These are phyloP conservation scores for Enteromius fasciolatus DNA, from an alignment of 2,797 vertebrate species.

Conservation along the genomic window DNA sequence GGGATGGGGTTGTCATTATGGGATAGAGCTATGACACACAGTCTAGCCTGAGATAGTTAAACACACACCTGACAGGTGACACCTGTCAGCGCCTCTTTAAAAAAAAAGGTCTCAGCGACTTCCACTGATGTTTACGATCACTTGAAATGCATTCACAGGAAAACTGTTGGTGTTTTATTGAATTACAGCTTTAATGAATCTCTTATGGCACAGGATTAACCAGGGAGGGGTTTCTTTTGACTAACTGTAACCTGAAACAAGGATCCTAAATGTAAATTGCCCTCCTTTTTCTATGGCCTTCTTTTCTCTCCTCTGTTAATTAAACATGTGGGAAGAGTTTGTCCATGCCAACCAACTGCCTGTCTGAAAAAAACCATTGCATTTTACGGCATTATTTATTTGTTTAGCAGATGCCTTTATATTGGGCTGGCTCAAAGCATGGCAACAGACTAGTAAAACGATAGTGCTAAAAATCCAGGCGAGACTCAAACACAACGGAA, in stretches of 20 bases:
- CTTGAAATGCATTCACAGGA: background rate
- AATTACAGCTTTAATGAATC: background rate
- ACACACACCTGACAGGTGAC: constrained; percentile 80
- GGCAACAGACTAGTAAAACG: constrained; percentile 67
- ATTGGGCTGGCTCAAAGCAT: constrained; percentile 56
- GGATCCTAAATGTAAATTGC: constrained; percentile 70
- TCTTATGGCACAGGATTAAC: background rate
- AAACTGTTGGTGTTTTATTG: constrained; percentile 2
- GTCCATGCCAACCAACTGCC: constrained; percentile 61
- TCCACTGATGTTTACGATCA: background rate
- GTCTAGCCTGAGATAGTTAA: constrained; percentile 69
- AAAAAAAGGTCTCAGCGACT: constrained; percentile 29
- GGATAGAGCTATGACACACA: constrained; percentile 66
- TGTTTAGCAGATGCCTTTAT: constrained; percentile 66
- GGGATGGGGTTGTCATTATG: constrained; percentile 74
- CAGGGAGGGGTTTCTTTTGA: background rate
- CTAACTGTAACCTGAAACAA: constrained; percentile 60
- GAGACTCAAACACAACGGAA: constrained; percentile 58
- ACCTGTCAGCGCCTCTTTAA: constrained; percentile 68
- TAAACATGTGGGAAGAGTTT: constrained; percentile 73
- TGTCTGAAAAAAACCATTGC: constrained; percentile 58
- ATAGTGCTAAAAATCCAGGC: constrained; percentile 61
- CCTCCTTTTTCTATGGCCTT: constrained; percentile 47
- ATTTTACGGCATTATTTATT: constrained; percentile 75
- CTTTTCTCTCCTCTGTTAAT: constrained; percentile 71